phyloP scores from a whole-genome alignment of 2,797 vertebrate genomes.

The Octomys mimax region DNA sequence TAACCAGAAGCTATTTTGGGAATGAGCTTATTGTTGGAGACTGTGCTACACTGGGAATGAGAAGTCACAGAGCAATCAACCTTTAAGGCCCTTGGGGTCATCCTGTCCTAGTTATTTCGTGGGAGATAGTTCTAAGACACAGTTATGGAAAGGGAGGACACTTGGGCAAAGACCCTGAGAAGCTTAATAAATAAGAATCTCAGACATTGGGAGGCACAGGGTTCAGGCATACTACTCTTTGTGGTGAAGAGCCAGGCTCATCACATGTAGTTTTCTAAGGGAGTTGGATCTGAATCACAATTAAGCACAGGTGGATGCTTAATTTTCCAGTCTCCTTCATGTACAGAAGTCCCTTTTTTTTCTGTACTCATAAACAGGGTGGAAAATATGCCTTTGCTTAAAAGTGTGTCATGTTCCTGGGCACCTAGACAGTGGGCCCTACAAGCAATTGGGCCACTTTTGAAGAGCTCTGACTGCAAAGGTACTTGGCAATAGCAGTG shows the following conservation, averaged over 20 bases:
- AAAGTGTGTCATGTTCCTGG: background rate
- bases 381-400: background rate
- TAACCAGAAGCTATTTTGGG: background rate
- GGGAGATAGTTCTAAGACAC: background rate
- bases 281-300: background rate
- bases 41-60: background rate
- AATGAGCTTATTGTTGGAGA: background rate
- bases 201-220: background rate
- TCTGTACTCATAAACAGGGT: background rate
- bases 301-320: background rate
- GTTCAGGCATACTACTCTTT: background rate
- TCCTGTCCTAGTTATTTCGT: background rate
- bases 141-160: background rate
- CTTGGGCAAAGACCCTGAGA: background rate
- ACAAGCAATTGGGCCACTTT: background rate
- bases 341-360: background rate
- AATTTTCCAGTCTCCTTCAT: background rate
- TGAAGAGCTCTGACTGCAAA: background rate
- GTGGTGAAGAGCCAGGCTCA: background rate
- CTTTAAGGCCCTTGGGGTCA: background rate
- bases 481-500: background rate
- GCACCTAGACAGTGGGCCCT: background rate
- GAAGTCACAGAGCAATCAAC: background rate
- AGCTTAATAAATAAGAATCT: background rate
- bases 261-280: background rate